Evolutionary conservation across 2,888 invertebrate genomes (phyloP), one percentile per base, ranked within the genome.

Genomic region (Sminthurinus aureus): DNA sequence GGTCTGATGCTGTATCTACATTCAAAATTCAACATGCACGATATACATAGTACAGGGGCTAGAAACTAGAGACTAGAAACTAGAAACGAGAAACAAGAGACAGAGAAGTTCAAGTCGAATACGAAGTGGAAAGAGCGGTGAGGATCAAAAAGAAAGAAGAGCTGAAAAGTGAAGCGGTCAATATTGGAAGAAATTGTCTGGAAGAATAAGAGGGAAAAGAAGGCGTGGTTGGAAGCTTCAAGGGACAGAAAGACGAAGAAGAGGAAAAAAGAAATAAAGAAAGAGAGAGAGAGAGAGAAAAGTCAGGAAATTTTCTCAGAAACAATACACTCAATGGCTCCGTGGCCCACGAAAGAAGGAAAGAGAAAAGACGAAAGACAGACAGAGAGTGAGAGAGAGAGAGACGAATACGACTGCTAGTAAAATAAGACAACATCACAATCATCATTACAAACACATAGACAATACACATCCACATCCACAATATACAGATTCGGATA

Each of bases 251-350:
- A 58, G 26, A 26, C 26, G 24, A 73, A 73, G 73, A 26, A 26
- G 26, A 24, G 26, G 26, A 26, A 38, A 38, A 86, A 85, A 85
- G 79, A 79, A 79, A 81, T 82, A 86, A 85, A 85, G 85, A 85
- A 26, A 24, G 26, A 26, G 26, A 86, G 86, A 85, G 79, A 79
- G 78, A 81, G 83, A 86, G 85, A 85, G 85, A 85, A 86, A 87
- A 87, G 87, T 86, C 86, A 86, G 69, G 20, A 69, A 87, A 86
- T 81, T 86, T 86, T 87, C 87, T 86, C 79, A 88, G 88, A 88
- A 86, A 86, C 85, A 88, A 88, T 85, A 85, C 85, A 79, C 82
- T 71, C 84, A 67, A 69, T 71, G 83, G 80, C 80, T 15, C 22
- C 74, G 75, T 18, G 38, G 75, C 75, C 75, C 75, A 75, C 18